Conservation (phyloP, 2,113 vertebrate species). For the Larimichthys crocea region DNA sequence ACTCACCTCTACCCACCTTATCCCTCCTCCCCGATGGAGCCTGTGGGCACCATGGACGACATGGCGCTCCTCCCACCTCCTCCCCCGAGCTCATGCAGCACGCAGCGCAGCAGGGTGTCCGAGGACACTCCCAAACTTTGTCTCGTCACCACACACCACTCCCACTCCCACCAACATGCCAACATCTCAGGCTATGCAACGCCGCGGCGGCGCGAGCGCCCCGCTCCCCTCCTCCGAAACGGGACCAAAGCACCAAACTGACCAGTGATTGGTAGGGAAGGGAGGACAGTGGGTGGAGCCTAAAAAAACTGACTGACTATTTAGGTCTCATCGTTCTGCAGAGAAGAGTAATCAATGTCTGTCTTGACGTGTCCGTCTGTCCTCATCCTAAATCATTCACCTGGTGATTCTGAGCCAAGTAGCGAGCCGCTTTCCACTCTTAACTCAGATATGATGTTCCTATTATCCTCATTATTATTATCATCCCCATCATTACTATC, state of each 20-base stretch:
- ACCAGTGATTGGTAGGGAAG: slow-evolving; percentile 92
- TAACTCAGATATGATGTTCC: slow-evolving; percentile 73
- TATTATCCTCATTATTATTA: slow-evolving; percentile 71
- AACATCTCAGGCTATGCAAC: slow-evolving; percentile 99
- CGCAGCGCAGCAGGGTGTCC: slow-evolving; percentile 76
- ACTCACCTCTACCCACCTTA: slow-evolving; percentile 87
- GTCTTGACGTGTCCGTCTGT: slow-evolving; percentile 57
- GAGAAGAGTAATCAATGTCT: slow-evolving; percentile 53
- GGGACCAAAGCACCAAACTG: slow-evolving; percentile 99
- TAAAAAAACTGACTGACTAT: slow-evolving; percentile 45
- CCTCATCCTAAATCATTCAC: slow-evolving; percentile 52
- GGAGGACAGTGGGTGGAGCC: slow-evolving; percentile 32
- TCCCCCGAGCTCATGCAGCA: slow-evolving; percentile 93
- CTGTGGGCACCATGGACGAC: slow-evolving; percentile 95
- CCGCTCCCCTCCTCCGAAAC: slow-evolving; percentile 94
- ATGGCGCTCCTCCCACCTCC: slow-evolving; percentile 94
- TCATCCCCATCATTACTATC: slow-evolving; percentile 58
- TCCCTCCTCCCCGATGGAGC: slow-evolving; percentile 85
- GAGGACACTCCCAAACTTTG: slow-evolving; percentile 75
- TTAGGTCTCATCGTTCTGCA: slow-evolving; percentile 36
- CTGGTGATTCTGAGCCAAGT: slow-evolving; percentile 58
- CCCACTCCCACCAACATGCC: slow-evolving; percentile 85
- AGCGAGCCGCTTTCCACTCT: slow-evolving; percentile 66
- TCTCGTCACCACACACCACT: slow-evolving; percentile 77
- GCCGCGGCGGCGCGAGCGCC: slow-evolving; percentile 92